Percentiles rank a stretch among this genome's conserved stretches.
Evolutionary conservation across 2,888 invertebrate genomes (phyloP).

Genomic region (Cyclophora punctaria): DNA sequence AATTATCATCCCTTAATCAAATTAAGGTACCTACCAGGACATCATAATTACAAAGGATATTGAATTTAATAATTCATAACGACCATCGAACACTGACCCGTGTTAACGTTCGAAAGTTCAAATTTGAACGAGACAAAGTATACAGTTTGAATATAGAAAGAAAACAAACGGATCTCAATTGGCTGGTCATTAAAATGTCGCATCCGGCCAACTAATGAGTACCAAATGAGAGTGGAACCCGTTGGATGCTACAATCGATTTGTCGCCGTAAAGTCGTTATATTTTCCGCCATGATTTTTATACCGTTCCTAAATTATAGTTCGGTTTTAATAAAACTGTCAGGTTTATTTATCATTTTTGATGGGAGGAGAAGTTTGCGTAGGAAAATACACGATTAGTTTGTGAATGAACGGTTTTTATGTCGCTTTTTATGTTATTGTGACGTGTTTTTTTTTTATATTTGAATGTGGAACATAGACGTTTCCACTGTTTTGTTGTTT

Average conservation of each 20-base stretch:
- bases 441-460: no score
- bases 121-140: constrained; percentile 1
- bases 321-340: not conserved
- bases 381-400: no score
- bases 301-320: constrained; percentile 4
- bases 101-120: constrained; percentile 5
- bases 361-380: no score
- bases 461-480: no score
- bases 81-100: constrained; percentile 27
- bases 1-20: constrained; percentile 38
- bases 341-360: not conserved
- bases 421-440: no score
- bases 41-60: constrained; percentile 35
- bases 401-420: no score
- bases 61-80: constrained; percentile 41
- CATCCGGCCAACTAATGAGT: constrained; percentile 67
- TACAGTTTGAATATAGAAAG: constrained; percentile 19
- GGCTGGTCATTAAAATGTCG: constrained; percentile 61
- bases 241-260: constrained; percentile 54
- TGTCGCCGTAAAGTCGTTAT: constrained; percentile 64
- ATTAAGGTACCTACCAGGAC: constrained; percentile 33
- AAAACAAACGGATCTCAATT: constrained; percentile 42
- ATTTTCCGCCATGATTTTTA: constrained; percentile 49
- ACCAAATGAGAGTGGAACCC: constrained; percentile 63
- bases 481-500: no score